Conservation (phyloP, 1,140 invertebrate genomes). For the Ctenoplectra terminalis region DNA sequence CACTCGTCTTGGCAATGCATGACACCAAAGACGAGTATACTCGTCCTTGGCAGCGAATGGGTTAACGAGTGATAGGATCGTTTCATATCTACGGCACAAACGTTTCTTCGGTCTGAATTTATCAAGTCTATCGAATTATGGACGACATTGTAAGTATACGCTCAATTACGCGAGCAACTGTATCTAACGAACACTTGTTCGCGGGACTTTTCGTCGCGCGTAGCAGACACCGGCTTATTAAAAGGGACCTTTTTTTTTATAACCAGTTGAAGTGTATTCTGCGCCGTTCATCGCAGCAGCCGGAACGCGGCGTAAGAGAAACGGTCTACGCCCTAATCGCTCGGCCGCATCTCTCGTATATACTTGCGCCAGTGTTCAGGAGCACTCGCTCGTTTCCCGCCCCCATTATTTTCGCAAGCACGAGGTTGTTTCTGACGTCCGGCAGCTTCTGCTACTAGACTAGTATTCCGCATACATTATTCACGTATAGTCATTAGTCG, state of each 20-base stretch:
- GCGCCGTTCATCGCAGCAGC: conserved; percentile 12
- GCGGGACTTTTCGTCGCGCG: no score
- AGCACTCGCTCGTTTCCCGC: conserved; percentile 47
- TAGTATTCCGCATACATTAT: conserved; percentile 42
- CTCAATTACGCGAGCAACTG: no score
- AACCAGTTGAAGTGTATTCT: conserved; percentile 14
- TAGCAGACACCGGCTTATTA: no score
- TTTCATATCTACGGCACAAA: no score
- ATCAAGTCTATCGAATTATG: no score
- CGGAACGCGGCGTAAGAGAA: conserved; percentile 24
- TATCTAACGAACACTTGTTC: no score
- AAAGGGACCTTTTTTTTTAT: not conserved
- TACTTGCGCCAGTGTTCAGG: conserved; percentile 41
- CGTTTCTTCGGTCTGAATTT: no score
- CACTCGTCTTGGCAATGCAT: no score
- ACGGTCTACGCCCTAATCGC: conserved; percentile 44
- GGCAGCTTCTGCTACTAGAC: conserved; percentile 7
- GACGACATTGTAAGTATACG: no score
- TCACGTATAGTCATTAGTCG: conserved; percentile 45
- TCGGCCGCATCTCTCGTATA: conserved; percentile 44
- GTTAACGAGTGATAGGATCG: no score
- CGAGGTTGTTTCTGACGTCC: conserved; percentile 50
- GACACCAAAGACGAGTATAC: no score
- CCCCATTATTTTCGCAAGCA: conserved; percentile 50
- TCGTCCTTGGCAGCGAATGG: no score